A percentile compares a stretch with the other conserved stretches of the same genome.
Evolutionary conservation across 2,113 vertebrate species (phyloP).

Genomic region (Ailurus styani): DNA sequence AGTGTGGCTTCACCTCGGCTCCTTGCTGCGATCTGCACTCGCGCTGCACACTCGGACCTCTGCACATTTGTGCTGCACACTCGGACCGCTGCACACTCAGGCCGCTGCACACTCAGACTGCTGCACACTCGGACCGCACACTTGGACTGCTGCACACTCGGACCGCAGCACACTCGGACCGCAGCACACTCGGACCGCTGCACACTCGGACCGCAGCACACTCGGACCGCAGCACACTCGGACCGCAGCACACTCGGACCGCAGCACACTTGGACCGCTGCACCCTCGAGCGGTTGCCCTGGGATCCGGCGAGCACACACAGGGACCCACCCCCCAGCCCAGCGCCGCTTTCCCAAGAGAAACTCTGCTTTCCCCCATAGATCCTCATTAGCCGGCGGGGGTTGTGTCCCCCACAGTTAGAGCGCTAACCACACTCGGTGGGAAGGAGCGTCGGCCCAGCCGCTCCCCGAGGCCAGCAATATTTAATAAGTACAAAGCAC

Average conservation of each 20-base stretch:
- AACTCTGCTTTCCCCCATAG: background rate
- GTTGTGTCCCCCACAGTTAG: constrained; percentile 57
- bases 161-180: too few species aligned
- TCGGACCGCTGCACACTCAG: too few species aligned
- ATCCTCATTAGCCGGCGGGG: constrained; percentile 54
- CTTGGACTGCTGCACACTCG: too few species aligned
- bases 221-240: background rate
- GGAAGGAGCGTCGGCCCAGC: constrained; percentile 7
- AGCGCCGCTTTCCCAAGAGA: background rate
- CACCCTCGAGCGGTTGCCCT: background rate
- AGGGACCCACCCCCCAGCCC: background rate
- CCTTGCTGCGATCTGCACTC: background rate
- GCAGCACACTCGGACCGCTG: too few species aligned
- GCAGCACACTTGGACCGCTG: too few species aligned
- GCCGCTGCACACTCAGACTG: too few species aligned
- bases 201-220: too few species aligned
- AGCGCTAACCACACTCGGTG: constrained; percentile 19
- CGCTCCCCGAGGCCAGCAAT: constrained; percentile 50
- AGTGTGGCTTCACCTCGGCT: background rate
- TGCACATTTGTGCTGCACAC: too few species aligned
- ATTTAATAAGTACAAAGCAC: constrained; percentile 71
- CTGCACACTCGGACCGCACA: too few species aligned
- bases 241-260: background rate
- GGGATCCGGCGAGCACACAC: fast-evolving
- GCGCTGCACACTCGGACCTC: background rate